These are phyloP conservation scores for Erynnis tages DNA, from an alignment of 2,888 invertebrate species.

Conservation along the genomic window DNA sequence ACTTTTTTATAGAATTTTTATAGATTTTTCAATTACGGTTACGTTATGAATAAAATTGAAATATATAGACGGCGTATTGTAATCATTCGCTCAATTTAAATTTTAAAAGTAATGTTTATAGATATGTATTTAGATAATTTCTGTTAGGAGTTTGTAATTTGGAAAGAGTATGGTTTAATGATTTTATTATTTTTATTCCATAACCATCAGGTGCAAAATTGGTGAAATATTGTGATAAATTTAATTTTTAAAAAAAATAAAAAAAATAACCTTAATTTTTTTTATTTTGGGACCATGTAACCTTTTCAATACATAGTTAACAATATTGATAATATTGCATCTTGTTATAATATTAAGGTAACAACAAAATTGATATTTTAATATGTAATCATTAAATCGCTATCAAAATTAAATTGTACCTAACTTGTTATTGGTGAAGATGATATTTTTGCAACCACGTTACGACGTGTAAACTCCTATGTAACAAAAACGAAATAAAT, in stretches of 20 bases:
- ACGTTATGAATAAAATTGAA: slow-evolving; percentile 44
- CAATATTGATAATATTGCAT: neutral
- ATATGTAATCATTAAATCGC: slow-evolving; percentile 16
- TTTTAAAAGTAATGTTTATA: slow-evolving; percentile 41
- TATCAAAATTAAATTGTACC: slow-evolving; percentile 18
- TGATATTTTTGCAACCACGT: slow-evolving; percentile 72
- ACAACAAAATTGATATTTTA: slow-evolving; percentile 15
- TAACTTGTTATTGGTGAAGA: slow-evolving; percentile 37
- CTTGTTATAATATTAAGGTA: slow-evolving; percentile 16
- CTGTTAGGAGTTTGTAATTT: slow-evolving; percentile 5
- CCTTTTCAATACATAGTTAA: neutral
- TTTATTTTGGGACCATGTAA: slow-evolving; percentile 12
- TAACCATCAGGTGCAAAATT: neutral
- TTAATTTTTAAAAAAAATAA: too few relatives aligned
- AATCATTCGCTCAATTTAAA: slow-evolving; percentile 69
- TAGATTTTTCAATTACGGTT: slow-evolving; percentile 49
- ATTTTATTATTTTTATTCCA: neutral
- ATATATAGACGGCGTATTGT: slow-evolving; percentile 57
- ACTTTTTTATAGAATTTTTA: slow-evolving; percentile 66
- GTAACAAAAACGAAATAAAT: slow-evolving; percentile 63
- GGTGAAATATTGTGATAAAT: neutral
- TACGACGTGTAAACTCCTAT: slow-evolving; percentile 62
- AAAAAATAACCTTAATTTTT: neutral
- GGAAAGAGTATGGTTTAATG: neutral
- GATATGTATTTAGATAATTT: slow-evolving; percentile 30